A percentile compares a stretch with the other conserved stretches of the same genome.
Conservation (phyloP, 1,140 invertebrate genomes). For the Macrotrachela quadricornifera region DNA sequence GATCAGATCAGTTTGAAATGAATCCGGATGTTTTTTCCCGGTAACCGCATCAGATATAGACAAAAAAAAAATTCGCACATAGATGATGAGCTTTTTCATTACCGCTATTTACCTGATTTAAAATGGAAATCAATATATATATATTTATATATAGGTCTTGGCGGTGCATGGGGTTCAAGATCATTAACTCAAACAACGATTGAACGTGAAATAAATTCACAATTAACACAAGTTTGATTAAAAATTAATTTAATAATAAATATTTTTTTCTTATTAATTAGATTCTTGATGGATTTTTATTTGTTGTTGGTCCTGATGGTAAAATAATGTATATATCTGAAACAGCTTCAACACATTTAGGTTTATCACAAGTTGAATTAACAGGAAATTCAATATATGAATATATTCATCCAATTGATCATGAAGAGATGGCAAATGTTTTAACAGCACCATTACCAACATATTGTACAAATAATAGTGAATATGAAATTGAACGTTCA, state of each 20-base stretch:
- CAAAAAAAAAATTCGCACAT: neutral
- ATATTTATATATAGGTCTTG: slow-evolving; percentile 44
- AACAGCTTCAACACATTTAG: slow-evolving; percentile 88
- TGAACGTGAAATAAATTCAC: slow-evolving; percentile 72
- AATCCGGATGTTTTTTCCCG: too few species aligned
- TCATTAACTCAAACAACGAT: slow-evolving; percentile 40
- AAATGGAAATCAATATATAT: neutral
- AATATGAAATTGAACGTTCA: slow-evolving; percentile 25
- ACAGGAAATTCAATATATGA: slow-evolving; percentile 93
- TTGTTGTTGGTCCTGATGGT: slow-evolving; percentile 81
- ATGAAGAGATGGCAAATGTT: slow-evolving; percentile 75
- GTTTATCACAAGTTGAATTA: slow-evolving; percentile 84
- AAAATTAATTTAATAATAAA: neutral
- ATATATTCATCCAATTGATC: slow-evolving; percentile 79
- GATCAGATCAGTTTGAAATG: too few species aligned
- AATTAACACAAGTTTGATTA: slow-evolving; percentile 56
- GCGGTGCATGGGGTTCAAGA: slow-evolving; percentile 58
- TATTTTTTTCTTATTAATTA: slow-evolving; percentile 32
- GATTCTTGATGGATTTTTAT: slow-evolving; percentile 86
- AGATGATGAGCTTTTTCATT: neutral
- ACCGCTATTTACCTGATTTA: neutral
- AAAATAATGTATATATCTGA: slow-evolving; percentile 99
- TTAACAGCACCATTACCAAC: slow-evolving; percentile 36
- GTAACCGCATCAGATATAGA: neutral
- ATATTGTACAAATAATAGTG: slow-evolving; percentile 7